Evolutionary conservation across 2,797 vertebrate species (phyloP).

Genomic region (Kryptopterus vitreolus): DNA sequence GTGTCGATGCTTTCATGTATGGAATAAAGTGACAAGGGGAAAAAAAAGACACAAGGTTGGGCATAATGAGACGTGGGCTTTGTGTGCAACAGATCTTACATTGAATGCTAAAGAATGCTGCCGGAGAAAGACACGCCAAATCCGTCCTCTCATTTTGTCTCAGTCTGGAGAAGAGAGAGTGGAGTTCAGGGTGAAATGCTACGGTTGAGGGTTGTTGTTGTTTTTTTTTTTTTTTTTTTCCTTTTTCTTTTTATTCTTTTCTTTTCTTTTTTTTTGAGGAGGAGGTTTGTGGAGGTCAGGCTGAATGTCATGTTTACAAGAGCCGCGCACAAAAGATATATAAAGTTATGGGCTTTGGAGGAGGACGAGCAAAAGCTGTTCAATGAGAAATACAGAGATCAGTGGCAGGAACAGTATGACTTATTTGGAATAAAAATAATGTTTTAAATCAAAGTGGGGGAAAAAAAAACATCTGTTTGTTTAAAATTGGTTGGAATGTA

Average conservation of each 20-base stretch:
- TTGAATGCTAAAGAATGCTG: conserved; percentile 46
- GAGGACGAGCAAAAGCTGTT: not conserved
- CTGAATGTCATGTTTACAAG: conserved; percentile 19
- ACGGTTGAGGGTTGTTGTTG: not conserved
- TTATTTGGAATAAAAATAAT: too few species aligned
- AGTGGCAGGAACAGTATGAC: too few species aligned
- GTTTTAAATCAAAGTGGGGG: too few species aligned
- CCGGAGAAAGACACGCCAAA: conserved; percentile 30
- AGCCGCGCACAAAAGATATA: conserved; percentile 1
- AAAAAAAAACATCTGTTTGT: too few species aligned
- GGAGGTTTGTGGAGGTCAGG: conserved; percentile 7
- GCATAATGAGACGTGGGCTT: conserved; percentile 39
- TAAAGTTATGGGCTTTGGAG: not conserved
- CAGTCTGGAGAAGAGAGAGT: not conserved
- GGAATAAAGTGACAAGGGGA: conserved; percentile 16
- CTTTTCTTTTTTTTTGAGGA: not conserved
- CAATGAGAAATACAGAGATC: too few species aligned
- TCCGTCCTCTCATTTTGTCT: conserved; percentile 20
- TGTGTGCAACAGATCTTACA: conserved; percentile 46
- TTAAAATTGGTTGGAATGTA: too few species aligned
- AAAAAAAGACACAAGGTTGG: conserved; percentile 18
- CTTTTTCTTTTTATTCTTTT: too few species aligned
- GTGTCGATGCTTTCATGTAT: conserved; percentile 31
- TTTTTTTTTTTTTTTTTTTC: too few species aligned
- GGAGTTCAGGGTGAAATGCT: conserved; percentile 14